Conservation (phyloP, 2,797 vertebrate genomes). For the Danio albolineatus region DNA sequence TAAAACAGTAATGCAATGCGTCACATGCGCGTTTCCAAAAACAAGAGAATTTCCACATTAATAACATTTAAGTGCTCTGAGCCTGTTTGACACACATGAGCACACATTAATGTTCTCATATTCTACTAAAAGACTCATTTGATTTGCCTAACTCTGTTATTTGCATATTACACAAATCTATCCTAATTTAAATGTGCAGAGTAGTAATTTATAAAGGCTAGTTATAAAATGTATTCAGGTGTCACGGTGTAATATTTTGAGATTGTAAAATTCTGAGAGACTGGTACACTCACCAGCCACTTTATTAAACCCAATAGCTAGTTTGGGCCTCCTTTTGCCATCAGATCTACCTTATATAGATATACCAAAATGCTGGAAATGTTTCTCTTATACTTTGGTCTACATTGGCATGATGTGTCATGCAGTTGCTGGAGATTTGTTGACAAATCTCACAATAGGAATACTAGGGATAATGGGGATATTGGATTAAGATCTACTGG, state of each 20-base stretch:
- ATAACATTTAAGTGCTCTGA: background rate
- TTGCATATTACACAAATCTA: background rate
- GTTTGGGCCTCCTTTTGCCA: too few relatives aligned
- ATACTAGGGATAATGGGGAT: too few relatives aligned
- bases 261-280: slow-evolving; percentile 20
- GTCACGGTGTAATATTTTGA: slow-evolving; percentile 8
- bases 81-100: background rate
- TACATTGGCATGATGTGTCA: too few relatives aligned
- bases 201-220: background rate
- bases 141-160: background rate
- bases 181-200: background rate
- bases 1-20: background rate
- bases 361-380: too few relatives aligned
- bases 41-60: background rate
- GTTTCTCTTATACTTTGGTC: too few relatives aligned
- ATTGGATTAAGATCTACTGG: too few relatives aligned
- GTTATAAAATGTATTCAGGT: slow-evolving; percentile 9
- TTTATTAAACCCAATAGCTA: too few relatives aligned
- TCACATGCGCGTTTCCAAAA: background rate
- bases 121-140: slow-evolving; percentile 8
- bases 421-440: too few relatives aligned
- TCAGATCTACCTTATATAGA: too few relatives aligned
- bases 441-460: too few relatives aligned
- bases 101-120: background rate
- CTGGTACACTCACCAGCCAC: background rate